phyloP scores from a whole-genome alignment of 23 tunicate species.

The Trididemnum clinides region DNA sequence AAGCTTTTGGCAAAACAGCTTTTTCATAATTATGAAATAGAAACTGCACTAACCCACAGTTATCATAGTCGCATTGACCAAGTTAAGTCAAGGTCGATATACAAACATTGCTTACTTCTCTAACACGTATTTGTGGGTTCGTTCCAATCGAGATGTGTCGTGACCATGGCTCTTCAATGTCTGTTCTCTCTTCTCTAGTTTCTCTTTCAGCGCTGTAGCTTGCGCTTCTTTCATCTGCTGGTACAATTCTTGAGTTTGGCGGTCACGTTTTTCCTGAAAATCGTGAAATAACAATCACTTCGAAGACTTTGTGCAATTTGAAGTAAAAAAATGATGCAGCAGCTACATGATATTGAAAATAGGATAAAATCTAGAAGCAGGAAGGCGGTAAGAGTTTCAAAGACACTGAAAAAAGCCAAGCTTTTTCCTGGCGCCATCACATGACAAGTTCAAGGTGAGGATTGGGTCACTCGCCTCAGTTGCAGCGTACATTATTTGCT shows the following conservation, averaged over 20 bases:
- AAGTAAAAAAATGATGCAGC: too few species aligned
- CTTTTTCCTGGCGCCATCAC: too few species aligned
- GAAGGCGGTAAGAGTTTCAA: too few species aligned
- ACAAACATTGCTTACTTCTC: not conserved
- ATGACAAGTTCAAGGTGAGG: too few species aligned
- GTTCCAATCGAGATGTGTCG: slow-evolving; percentile 88
- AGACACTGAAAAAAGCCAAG: too few species aligned
- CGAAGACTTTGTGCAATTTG: too few species aligned
- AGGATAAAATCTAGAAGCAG: too few species aligned
- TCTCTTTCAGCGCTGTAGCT: slow-evolving; percentile 77
- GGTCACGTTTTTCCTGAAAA: slow-evolving; percentile 63
- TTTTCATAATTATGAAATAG: not conserved
- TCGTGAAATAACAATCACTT: too few species aligned
- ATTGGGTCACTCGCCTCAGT: too few species aligned
- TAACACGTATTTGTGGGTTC: slow-evolving; percentile 36
- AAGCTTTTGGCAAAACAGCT: too few species aligned
- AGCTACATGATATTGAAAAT: too few species aligned
- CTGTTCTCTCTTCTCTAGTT: slow-evolving; percentile 60
- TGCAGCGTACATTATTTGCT: too few species aligned
- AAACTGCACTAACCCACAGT: not conserved
- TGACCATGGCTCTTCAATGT: slow-evolving; percentile 64
- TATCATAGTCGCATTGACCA: not conserved
- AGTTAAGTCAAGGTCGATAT: not conserved
- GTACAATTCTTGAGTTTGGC: slow-evolving; percentile 71
- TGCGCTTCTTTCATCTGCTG: slow-evolving; percentile 88